phyloP scores from a whole-genome alignment of 2,113 vertebrate species.

The Eublepharis macularius region DNA sequence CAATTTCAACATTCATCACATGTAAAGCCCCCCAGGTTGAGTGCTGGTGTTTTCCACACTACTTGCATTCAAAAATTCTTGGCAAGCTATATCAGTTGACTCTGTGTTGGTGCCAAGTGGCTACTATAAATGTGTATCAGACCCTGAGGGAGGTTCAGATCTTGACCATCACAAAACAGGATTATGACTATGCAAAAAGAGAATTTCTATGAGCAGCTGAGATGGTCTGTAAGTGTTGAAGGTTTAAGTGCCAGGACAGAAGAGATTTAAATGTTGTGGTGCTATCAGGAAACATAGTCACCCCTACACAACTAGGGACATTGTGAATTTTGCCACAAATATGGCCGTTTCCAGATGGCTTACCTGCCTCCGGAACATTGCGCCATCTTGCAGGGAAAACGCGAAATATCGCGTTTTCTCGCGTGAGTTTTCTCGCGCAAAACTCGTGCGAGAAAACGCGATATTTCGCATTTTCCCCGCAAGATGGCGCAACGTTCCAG shows the following conservation, averaged over 20 bases:
- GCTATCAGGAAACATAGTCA: not conserved
- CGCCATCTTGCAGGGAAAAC: too few species aligned
- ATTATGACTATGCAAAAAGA: not conserved
- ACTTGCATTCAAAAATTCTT: not conserved
- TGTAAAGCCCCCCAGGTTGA: not conserved
- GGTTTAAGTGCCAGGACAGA: not conserved
- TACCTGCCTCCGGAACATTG: too few species aligned
- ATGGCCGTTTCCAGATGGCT: too few species aligned
- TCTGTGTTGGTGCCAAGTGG: not conserved
- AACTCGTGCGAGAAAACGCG: too few species aligned
- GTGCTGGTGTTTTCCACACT: too few species aligned
- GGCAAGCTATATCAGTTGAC: not conserved
- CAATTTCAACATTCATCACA: too few species aligned
- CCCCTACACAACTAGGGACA: too few species aligned
- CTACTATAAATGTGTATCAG: not conserved
- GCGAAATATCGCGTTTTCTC: too few species aligned
- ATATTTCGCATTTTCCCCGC: too few species aligned
- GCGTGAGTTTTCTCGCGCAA: too few species aligned
- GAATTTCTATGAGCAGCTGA: not conserved
- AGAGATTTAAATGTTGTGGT: not conserved
- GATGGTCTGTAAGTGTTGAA: not conserved
- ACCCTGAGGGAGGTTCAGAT: not conserved
- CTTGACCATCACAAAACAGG: not conserved
- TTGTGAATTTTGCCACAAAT: too few species aligned
- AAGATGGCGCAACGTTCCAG: too few species aligned